Percentiles rank a stretch among this genome's conserved stretches.
Evolutionary conservation across 2,888 invertebrate species (phyloP).

Genomic region (Xestia sexstrigata): DNA sequence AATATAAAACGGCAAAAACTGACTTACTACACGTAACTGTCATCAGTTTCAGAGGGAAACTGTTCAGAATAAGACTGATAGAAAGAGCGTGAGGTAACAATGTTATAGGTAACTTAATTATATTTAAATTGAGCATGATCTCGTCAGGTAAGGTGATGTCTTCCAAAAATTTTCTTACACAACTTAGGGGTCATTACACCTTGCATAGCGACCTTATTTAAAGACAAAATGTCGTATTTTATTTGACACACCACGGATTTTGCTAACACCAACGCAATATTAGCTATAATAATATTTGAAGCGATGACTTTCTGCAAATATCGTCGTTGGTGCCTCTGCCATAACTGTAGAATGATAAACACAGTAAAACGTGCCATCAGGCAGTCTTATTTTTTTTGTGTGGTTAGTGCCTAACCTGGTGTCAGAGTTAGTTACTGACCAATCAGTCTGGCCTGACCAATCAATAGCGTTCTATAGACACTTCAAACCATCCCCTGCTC

Average conservation of each 20-base stretch:
- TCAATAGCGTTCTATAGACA: not conserved
- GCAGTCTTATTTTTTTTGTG: not conserved
- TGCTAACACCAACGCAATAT: constrained; percentile 7
- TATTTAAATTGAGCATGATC: constrained; percentile 60
- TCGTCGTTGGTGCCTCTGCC: constrained; percentile 4
- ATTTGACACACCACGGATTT: constrained; percentile 12
- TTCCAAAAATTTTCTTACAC: constrained; percentile 69
- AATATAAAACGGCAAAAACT: constrained; percentile 3
- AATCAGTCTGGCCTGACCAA: not conserved
- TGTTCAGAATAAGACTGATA: constrained; percentile 77
- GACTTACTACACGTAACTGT: constrained; percentile 29
- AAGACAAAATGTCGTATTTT: constrained; percentile 5
- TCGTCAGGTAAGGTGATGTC: constrained; percentile 73
- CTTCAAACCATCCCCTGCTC: constrained; percentile 1
- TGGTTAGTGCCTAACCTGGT: not conserved
- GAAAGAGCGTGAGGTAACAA: constrained; percentile 61
- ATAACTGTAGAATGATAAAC: constrained; percentile 13
- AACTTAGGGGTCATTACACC: constrained; percentile 7
- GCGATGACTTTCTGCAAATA: not conserved
- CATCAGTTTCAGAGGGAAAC: constrained; percentile 56
- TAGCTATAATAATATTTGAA: not conserved
- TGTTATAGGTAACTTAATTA: constrained; percentile 54
- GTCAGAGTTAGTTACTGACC: not conserved
- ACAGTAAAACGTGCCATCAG: constrained; percentile 1
- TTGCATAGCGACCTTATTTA: constrained; percentile 1